Evolutionary conservation across 1,140 invertebrate genomes (phyloP).

Genomic region (Neuroterus valhalla): DNA sequence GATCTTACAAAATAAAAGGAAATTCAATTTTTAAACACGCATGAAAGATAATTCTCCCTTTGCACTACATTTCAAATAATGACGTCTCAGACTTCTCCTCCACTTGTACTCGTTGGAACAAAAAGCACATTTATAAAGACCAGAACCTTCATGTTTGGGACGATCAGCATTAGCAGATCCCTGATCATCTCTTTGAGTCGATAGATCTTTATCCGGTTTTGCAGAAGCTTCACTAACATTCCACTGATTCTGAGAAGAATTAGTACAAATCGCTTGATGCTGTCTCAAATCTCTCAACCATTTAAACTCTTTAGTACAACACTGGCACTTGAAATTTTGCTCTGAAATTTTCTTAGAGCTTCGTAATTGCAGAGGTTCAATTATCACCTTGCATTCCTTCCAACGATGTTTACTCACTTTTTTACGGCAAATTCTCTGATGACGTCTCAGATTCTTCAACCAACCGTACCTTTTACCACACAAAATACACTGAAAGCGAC

Average conservation of each 20-base stretch:
- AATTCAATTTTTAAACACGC: neutral
- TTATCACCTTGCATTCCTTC: slow-evolving; percentile 8
- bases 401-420: slow-evolving; percentile 12
- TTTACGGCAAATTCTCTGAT: slow-evolving; percentile 16
- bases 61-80: slow-evolving; percentile 13
- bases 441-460: slow-evolving; percentile 17
- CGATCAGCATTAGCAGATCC: neutral
- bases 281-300: slow-evolving; percentile 13
- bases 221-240: slow-evolving; percentile 11
- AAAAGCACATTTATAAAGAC: slow-evolving; percentile 2
- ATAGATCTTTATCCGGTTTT: neutral
- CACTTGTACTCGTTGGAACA: neutral
- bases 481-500: slow-evolving; percentile 13
- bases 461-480: slow-evolving; percentile 13
- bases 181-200: neutral
- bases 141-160: neutral
- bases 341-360: neutral
- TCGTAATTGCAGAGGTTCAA: neutral
- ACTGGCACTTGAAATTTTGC: neutral
- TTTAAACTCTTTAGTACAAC: neutral
- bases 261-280: neutral
- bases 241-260: neutral
- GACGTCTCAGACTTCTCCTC: slow-evolving; percentile 9
- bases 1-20: neutral
- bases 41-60: neutral